Evolutionary conservation across 2,113 vertebrate species (phyloP).

Genomic region (Origma solitaria): DNA sequence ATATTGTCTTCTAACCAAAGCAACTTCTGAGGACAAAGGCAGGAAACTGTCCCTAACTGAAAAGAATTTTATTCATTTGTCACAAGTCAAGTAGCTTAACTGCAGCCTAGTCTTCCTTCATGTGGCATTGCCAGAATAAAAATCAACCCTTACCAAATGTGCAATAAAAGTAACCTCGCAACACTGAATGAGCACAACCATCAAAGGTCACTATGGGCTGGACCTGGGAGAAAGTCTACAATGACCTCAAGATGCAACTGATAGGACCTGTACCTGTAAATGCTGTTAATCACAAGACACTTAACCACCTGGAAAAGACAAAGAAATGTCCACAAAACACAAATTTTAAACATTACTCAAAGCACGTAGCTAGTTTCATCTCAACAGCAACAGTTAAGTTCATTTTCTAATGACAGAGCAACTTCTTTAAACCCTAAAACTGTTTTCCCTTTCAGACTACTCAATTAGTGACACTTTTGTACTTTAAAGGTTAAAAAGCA

Average conservation of each 20-base stretch:
- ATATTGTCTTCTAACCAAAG: neutral
- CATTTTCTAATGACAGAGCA: neutral
- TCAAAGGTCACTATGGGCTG: constrained; percentile 6
- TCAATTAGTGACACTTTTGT: neutral
- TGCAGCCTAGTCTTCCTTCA: neutral
- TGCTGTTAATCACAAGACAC: neutral
- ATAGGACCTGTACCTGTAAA: neutral
- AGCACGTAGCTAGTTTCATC: neutral
- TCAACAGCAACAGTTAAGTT: neutral
- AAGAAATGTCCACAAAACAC: neutral
- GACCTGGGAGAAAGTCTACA: neutral
- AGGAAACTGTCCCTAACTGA: neutral
- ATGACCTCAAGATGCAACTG: neutral
- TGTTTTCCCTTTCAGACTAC: neutral
- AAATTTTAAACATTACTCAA: neutral
- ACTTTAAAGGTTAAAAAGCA: neutral
- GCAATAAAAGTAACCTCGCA: neutral
- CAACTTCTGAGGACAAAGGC: neutral
- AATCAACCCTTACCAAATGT: neutral
- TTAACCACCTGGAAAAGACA: neutral
- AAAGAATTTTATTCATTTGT: neutral
- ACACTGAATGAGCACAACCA: neutral
- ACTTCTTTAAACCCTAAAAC: neutral
- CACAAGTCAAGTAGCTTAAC: neutral
- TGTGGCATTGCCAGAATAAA: neutral